Conservation (phyloP, 2,113 vertebrate species). For the Melanotaenia duboulayi region DNA sequence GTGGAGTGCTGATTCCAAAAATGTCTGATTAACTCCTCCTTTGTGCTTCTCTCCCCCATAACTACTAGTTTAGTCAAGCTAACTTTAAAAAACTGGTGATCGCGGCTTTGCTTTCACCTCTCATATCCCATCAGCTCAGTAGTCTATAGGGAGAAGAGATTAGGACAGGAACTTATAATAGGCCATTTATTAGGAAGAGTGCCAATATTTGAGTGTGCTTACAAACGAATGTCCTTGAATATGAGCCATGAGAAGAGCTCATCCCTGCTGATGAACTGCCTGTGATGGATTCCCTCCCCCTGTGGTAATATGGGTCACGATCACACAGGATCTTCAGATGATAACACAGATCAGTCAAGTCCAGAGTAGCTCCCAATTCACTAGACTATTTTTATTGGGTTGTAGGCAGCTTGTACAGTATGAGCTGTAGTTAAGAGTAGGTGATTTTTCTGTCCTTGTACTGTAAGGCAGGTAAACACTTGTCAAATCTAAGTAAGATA, state of each 20-base stretch:
- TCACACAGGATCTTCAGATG: slow-evolving; percentile 33
- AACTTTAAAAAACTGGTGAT: slow-evolving; percentile 25
- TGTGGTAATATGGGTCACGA: slow-evolving; percentile 62
- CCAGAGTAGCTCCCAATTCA: slow-evolving; percentile 32
- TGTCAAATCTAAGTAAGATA: no score
- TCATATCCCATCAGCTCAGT: slow-evolving; percentile 35
- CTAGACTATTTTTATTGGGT: background rate
- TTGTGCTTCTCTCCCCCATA: slow-evolving; percentile 12
- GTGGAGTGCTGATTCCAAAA: slow-evolving; percentile 31
- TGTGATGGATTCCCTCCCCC: slow-evolving; percentile 63
- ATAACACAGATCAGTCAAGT: slow-evolving; percentile 42
- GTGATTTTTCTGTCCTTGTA: background rate
- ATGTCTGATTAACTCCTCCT: slow-evolving; percentile 53
- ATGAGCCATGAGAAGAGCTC: slow-evolving; percentile 61
- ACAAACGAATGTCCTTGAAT: slow-evolving; percentile 54
- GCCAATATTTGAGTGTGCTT: slow-evolving; percentile 40
- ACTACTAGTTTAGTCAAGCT: slow-evolving; percentile 20
- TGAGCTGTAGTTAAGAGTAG: background rate
- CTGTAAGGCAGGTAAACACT: background rate
- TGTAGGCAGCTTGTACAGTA: background rate
- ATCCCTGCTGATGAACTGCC: slow-evolving; percentile 63
- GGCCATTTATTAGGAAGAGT: background rate
- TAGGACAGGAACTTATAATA: slow-evolving; percentile 52
- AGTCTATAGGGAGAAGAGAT: slow-evolving; percentile 29
- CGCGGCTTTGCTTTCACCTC: slow-evolving; percentile 38